Percentiles rank a stretch among this genome's conserved stretches.
Evolutionary conservation across 2,113 vertebrate species (phyloP).

Genomic region (Scolopax mira): DNA sequence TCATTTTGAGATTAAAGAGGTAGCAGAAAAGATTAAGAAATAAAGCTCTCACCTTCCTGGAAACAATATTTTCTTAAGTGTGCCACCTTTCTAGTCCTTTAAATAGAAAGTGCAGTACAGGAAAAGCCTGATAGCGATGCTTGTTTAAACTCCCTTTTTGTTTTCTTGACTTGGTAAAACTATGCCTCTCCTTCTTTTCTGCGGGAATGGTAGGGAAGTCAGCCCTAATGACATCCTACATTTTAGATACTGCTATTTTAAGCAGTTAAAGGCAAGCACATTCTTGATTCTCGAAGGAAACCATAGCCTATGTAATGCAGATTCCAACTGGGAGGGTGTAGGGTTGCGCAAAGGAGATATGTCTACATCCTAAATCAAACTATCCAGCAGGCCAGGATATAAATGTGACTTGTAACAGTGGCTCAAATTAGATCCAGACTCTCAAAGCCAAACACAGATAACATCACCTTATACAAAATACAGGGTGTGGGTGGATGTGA

Average conservation of each 20-base stretch:
- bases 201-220: neutral
- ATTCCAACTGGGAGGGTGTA: constrained; percentile 58
- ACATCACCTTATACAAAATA: constrained; percentile 53
- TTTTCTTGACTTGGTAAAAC: constrained; percentile 11
- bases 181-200: neutral
- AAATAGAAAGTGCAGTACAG: neutral
- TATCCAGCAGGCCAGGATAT: constrained; percentile 61
- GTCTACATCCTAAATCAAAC: constrained; percentile 68
- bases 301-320: constrained; percentile 37
- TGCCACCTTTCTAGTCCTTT: constrained; percentile 29
- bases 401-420: constrained; percentile 59
- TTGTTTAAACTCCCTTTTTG: constrained; percentile 26
- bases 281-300: constrained; percentile 51
- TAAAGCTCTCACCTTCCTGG: constrained; percentile 36
- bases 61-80: constrained; percentile 47
- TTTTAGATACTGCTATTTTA: constrained; percentile 36
- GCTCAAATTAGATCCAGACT: constrained; percentile 71
- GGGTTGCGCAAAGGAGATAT: constrained; percentile 43
- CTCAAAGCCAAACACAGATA: constrained; percentile 60
- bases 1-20: constrained; percentile 64
- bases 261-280: constrained; percentile 15
- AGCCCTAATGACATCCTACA: neutral
- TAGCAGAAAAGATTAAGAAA: constrained; percentile 33
- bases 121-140: neutral
- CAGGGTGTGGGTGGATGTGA: neutral